Conservation (phyloP, 64 coral and sea anemone species). For the Cladopsammia gracilis region DNA sequence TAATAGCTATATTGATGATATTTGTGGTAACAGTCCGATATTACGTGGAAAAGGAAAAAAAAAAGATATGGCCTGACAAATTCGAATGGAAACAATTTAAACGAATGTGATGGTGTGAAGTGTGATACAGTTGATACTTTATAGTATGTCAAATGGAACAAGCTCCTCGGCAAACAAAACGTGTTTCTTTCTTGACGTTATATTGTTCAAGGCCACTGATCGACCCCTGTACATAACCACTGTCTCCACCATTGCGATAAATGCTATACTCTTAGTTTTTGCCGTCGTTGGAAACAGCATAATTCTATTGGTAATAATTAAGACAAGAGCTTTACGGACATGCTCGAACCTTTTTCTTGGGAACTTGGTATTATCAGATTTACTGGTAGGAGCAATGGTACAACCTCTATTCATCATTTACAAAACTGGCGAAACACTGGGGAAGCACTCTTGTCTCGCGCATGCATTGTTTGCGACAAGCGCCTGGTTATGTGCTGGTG, state of each 20-base stretch:
- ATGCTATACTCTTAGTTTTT: conserved; percentile 63
- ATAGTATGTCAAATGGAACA: conserved; percentile 38
- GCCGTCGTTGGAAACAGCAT: conserved; percentile 74
- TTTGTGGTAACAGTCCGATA: too few species aligned
- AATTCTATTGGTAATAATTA: conserved; percentile 55
- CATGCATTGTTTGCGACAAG: conserved; percentile 81
- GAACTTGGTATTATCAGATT: conserved; percentile 84
- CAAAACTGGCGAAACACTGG: conserved; percentile 72
- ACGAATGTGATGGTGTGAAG: too few species aligned
- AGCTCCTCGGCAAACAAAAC: conserved; percentile 19
- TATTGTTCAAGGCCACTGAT: conserved; percentile 46
- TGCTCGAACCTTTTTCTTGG: conserved; percentile 89
- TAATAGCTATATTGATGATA: too few species aligned
- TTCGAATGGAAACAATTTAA: too few species aligned
- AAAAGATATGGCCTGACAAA: too few species aligned
- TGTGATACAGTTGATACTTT: too few species aligned
- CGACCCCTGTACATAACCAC: conserved; percentile 55
- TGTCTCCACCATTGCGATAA: conserved; percentile 48
- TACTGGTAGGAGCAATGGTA: conserved; percentile 71
- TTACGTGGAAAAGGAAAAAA: too few species aligned
- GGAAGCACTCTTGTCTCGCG: conserved; percentile 65
- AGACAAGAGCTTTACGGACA: conserved; percentile 72
- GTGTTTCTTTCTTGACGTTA: conserved; percentile 73
- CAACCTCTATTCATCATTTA: conserved; percentile 83
- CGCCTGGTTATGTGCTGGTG: conserved; percentile 83